These are phyloP conservation scores for Dinothrombium tinctorium DNA, from an alignment of 1,140 invertebrate species.

Conservation along the genomic window DNA sequence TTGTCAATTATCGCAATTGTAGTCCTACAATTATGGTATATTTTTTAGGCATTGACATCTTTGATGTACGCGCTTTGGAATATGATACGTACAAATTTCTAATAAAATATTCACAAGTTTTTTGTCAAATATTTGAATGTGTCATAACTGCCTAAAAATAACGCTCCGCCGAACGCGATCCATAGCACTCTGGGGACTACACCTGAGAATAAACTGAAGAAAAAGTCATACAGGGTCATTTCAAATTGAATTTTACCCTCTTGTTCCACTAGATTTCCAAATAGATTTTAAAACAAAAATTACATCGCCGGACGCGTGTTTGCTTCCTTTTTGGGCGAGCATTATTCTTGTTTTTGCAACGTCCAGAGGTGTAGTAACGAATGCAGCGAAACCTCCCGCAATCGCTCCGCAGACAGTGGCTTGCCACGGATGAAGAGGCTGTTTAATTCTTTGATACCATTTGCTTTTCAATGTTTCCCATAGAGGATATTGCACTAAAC, in stretches of 20 bases:
- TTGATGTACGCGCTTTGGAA: too few species aligned
- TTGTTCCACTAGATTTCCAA: conserved; percentile 37
- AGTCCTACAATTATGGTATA: too few species aligned
- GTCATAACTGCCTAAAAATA: conserved; percentile 83
- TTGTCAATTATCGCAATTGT: too few species aligned
- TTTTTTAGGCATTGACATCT: too few species aligned
- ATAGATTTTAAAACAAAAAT: conserved; percentile 31
- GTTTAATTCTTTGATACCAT: conserved; percentile 22
- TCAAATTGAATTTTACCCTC: conserved; percentile 30
- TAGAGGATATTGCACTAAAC: conserved; percentile 76
- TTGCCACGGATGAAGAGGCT: conserved; percentile 27
- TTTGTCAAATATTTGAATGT: too few species aligned
- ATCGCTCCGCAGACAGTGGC: conserved; percentile 58
- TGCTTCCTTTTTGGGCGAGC: conserved; percentile 35
- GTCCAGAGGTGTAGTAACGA: conserved; percentile 75
- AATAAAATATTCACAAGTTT: too few species aligned
- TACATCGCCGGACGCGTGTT: conserved; percentile 22
- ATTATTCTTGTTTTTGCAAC: conserved; percentile 90
- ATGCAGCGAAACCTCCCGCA: conserved; percentile 54
- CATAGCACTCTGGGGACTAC: conserved; percentile 50
- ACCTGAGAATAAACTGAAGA: conserved; percentile 57
- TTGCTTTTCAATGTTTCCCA: conserved; percentile 69
- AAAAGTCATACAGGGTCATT: conserved; percentile 18
- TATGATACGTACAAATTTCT: too few species aligned
- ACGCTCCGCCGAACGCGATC: conserved; percentile 71